These are phyloP conservation scores for Polietes domitor DNA, from an alignment of 2,888 invertebrate species.

Conservation along the genomic window DNA sequence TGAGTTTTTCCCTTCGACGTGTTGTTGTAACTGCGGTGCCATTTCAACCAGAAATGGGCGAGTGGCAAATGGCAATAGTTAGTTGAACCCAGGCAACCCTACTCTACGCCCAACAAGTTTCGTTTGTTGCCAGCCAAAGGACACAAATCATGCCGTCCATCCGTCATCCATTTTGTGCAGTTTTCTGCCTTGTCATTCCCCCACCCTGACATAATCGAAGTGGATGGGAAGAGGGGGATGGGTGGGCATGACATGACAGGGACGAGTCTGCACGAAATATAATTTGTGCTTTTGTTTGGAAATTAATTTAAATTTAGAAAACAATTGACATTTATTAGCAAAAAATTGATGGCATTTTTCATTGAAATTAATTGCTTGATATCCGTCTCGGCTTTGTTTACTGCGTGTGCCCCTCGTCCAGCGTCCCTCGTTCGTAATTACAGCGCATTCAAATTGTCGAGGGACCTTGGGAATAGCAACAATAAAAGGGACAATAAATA, in stretches of 20 bases:
- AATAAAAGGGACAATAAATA: neutral
- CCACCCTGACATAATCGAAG: too few species aligned
- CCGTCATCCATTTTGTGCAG: neutral
- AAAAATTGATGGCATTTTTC: conserved; percentile 37
- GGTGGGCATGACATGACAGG: neutral
- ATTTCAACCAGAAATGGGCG: neutral
- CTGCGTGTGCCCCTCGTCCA: neutral
- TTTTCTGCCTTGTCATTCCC: conserved; percentile 19
- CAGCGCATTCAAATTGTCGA: neutral
- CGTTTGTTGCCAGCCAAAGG: neutral
- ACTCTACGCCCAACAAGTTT: neutral
- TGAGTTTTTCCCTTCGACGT: neutral
- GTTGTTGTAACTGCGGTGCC: neutral
- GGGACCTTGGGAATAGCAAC: neutral
- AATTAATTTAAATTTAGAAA: conserved; percentile 52
- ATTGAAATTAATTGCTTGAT: conserved; percentile 50
- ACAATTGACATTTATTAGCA: conserved; percentile 49
- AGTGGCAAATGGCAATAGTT: neutral
- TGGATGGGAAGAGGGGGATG: too few species aligned
- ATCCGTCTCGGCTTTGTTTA: neutral
- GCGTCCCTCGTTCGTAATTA: neutral
- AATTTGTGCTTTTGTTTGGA: conserved; percentile 7
- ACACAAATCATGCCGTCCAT: neutral
- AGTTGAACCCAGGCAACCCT: conserved; percentile 1
- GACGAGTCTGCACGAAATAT: neutral